Evolutionary conservation across 2,113 vertebrate genomes (phyloP).

Genomic region (Patagioenas fasciata): DNA sequence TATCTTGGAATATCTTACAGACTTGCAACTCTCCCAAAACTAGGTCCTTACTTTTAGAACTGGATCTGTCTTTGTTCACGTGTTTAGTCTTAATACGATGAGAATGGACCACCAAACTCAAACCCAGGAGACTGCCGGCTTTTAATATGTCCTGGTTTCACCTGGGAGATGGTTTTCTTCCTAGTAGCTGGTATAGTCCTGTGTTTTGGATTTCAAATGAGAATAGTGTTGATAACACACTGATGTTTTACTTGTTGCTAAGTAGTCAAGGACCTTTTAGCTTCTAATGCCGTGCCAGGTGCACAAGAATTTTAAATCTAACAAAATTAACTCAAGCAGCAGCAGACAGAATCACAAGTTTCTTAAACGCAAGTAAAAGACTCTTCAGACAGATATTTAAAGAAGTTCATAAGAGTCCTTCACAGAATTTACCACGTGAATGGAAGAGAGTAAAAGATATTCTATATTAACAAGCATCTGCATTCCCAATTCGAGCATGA

Average conservation of each 20-base stretch:
- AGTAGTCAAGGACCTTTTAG: too few relatives aligned
- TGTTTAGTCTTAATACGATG: neutral
- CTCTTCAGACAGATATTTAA: conserved; percentile 7
- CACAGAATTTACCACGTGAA: neutral
- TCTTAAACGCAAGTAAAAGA: neutral
- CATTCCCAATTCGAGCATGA: neutral
- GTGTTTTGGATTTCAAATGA: too few relatives aligned
- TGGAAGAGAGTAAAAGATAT: neutral
- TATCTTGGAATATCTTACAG: neutral
- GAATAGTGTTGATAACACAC: too few relatives aligned
- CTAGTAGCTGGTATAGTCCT: too few relatives aligned
- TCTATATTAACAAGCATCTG: conserved; percentile 7
- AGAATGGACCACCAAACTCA: neutral
- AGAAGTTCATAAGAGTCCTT: neutral
- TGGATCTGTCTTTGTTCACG: neutral
- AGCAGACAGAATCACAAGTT: neutral
- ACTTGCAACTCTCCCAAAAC: neutral
- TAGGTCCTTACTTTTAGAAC: neutral
- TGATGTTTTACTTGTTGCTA: too few relatives aligned
- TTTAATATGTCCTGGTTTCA: neutral
- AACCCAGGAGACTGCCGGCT: neutral
- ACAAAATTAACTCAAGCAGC: neutral
- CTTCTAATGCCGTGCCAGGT: too few relatives aligned
- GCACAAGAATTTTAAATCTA: neutral
- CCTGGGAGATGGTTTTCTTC: too few relatives aligned